These are phyloP conservation scores for Chroicocephalus ridibundus DNA, from an alignment of 2,113 vertebrate species.

Conservation along the genomic window DNA sequence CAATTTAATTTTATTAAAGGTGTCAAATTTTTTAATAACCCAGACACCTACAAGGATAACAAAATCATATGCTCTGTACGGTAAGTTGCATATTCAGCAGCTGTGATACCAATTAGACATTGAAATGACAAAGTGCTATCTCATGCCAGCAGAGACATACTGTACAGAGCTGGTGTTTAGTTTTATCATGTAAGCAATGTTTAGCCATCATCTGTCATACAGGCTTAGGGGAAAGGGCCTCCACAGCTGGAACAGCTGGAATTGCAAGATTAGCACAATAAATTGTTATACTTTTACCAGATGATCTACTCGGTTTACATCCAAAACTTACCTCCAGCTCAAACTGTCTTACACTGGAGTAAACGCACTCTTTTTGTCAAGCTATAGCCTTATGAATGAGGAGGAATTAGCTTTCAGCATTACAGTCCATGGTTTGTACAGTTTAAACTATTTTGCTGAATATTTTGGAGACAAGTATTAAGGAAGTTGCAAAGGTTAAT, in stretches of 20 bases:
- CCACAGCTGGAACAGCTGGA: slow-evolving; percentile 36
- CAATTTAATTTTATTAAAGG: slow-evolving; percentile 4
- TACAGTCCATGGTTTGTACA: neutral
- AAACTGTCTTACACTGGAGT: neutral
- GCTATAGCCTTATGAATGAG: neutral
- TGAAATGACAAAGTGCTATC: slow-evolving; percentile 42
- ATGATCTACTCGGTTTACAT: neutral
- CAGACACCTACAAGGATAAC: neutral
- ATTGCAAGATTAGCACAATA: slow-evolving; percentile 9
- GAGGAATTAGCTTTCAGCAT: neutral
- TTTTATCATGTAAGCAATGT: neutral
- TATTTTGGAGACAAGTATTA: neutral
- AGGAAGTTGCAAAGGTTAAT: neutral
- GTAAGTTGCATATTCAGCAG: slow-evolving; percentile 34
- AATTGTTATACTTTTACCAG: neutral
- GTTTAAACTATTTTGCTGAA: neutral
- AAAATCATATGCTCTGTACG: neutral
- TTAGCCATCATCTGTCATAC: slow-evolving; percentile 17
- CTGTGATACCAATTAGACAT: neutral
- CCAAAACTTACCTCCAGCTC: neutral
- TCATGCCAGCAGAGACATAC: slow-evolving; percentile 2
- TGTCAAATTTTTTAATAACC: slow-evolving; percentile 11
- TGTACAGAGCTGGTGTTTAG: neutral
- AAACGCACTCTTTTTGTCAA: neutral
- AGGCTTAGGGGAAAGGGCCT: slow-evolving; percentile 25